phyloP scores from a whole-genome alignment of 2,113 vertebrate genomes.

The Dolichallabes microphthalmus region DNA sequence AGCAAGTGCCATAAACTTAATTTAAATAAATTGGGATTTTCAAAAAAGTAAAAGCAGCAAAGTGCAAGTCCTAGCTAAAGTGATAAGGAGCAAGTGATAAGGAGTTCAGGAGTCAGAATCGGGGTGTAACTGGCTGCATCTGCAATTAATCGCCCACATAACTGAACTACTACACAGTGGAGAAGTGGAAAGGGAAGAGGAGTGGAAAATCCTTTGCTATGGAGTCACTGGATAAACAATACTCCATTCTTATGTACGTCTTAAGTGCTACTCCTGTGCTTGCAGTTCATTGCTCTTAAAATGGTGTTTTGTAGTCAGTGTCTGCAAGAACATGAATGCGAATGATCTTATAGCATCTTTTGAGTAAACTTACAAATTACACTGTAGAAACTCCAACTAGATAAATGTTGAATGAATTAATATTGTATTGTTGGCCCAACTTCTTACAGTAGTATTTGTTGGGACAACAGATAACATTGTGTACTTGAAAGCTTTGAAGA shows the following conservation, averaged over 20 bases:
- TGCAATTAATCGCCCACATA: background rate
- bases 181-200: background rate
- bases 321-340: background rate
- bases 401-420: too few relatives aligned
- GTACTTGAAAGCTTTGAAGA: too few relatives aligned
- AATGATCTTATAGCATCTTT: background rate
- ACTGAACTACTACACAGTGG: background rate
- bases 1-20: background rate
- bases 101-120: background rate
- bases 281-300: background rate
- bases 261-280: background rate
- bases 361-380: too few relatives aligned
- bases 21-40: background rate
- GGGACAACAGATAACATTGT: too few relatives aligned
- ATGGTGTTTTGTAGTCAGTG: background rate
- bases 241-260: too few relatives aligned
- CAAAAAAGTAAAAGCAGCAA: background rate
- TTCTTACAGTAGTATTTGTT: too few relatives aligned
- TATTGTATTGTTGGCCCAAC: too few relatives aligned
- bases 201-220: background rate
- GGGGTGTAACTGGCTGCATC: background rate
- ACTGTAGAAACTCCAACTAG: too few relatives aligned
- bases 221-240: background rate
- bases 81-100: background rate
- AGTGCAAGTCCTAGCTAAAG: background rate